Percentiles rank a stretch among this genome's conserved stretches.
phyloP scores from a whole-genome alignment of 2,797 vertebrate genomes.

The Okamejei kenojei region DNA sequence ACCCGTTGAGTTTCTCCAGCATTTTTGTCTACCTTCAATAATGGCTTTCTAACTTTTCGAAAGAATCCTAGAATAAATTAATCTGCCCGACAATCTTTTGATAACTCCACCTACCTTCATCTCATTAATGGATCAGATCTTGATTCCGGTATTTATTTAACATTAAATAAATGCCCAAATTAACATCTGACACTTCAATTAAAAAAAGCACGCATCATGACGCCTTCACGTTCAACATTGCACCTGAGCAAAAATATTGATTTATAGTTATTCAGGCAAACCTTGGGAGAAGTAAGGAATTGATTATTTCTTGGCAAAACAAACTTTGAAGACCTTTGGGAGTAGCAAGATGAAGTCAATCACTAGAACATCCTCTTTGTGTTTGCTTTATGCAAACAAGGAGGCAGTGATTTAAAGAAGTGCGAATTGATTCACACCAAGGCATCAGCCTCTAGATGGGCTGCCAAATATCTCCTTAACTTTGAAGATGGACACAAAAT shows the following conservation, averaged over 20 bases:
- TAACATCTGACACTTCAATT: neutral
- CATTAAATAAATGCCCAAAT: neutral
- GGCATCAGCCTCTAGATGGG: neutral
- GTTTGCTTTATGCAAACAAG: neutral
- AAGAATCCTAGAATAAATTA: neutral
- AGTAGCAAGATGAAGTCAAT: neutral
- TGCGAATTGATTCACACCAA: slow-evolving; percentile 1
- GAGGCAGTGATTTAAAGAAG: neutral
- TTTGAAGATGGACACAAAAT: neutral
- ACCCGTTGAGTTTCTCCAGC: too few relatives aligned
- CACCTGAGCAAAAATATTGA: neutral
- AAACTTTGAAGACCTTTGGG: neutral
- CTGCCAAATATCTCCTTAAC: neutral
- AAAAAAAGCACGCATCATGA: neutral
- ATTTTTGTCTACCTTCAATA: too few relatives aligned
- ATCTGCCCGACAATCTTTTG: neutral
- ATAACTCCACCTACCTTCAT: neutral
- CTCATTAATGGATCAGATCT: too few relatives aligned
- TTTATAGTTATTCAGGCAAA: neutral
- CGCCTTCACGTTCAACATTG: neutral
- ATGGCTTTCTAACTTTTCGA: neutral
- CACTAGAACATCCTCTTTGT: neutral
- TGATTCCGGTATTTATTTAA: neutral
- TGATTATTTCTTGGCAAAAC: neutral
- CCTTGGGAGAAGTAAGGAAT: neutral